phyloP scores from a whole-genome alignment of 2,113 vertebrate genomes.

The Tenebrosternarchus preto region DNA sequence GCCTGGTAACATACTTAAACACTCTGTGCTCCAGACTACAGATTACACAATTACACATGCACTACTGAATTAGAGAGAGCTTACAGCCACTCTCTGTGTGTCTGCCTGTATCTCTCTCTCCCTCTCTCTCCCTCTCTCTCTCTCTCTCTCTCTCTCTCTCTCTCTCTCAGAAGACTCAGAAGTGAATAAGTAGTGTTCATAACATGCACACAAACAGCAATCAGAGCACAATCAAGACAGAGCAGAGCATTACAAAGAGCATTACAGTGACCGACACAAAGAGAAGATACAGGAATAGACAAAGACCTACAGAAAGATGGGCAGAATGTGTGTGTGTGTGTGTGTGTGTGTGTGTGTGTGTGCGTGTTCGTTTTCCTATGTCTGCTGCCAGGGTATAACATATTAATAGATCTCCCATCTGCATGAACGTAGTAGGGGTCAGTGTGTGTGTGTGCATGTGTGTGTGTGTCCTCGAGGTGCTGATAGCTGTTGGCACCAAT shows the following conservation, averaged over 20 bases:
- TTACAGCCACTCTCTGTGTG: neutral
- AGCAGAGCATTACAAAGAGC: no score
- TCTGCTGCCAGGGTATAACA: no score
- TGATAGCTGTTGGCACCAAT: conserved; percentile 69
- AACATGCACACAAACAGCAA: neutral
- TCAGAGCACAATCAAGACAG: neutral
- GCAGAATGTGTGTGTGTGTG: conserved; percentile 37
- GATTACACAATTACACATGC: conserved; percentile 23
- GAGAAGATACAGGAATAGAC: no score
- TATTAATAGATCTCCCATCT: neutral
- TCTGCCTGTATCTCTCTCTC: neutral
- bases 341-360: conserved; percentile 42
- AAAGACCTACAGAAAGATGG: no score
- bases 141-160: no score
- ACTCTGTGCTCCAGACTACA: conserved; percentile 19
- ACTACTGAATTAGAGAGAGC: conserved; percentile 15
- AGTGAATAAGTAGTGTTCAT: conserved; percentile 21
- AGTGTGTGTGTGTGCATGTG: neutral
- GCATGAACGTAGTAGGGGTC: no score
- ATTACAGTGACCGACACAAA: no score
- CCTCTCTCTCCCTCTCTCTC: neutral
- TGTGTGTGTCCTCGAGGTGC: conserved; percentile 57
- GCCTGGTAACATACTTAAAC: conserved; percentile 18
- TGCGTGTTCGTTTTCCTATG: neutral
- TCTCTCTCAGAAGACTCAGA: no score